Base-by-base conservation (phyloP, 2,113 vertebrate species). In the Alethe diademata region DNA sequence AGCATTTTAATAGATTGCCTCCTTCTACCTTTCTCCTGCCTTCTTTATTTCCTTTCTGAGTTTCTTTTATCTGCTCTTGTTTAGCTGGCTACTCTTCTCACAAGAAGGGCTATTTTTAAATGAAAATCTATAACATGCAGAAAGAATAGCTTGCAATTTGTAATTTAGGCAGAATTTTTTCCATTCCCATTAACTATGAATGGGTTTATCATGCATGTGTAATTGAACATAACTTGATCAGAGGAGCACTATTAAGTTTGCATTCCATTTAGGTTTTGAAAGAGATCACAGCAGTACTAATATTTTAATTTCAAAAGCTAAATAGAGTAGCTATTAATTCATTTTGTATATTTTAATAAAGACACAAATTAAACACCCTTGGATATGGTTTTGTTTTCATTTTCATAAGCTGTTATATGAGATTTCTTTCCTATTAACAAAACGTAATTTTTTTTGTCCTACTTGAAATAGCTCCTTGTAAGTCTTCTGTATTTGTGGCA, bases 261-360 rank as follows among this genome's bases (percentile, higher is more conserved):
- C 20, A 66, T 96, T 95, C 64, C 35, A 43, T 43, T 78, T 65
- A 65, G 26, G 56, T 57, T 92, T 96, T 90, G 50, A 86, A 95
- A 69, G 51, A 56, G 57, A 81, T 72, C 22, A 95, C 47, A 86
- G 69, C 40, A 78, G 33, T 86, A 76, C 58, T 60, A 62, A 71
- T 85, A 56, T 23, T 56, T 19, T 16, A 25, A 56, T 94, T 93
- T 78, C 50, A 70, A 86, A 87, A 83, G 33, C 31, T 74, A 86
- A 95, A 87, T 79, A 57, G 35, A 75, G 50, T 42, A 62, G 42
- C 51, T 83, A 48, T 36, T 84, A 64, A 79, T 43, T 19, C 22
- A 36, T 69, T 70, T 51, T 48, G 23, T 66, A 8, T 78, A 78
- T 84, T 73, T 70, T 62, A 35, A 42, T 70, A 62, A 54, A 70